Evolutionary conservation across 2,113 vertebrate genomes (phyloP).

Genomic region (Oceanites oceanicus): DNA sequence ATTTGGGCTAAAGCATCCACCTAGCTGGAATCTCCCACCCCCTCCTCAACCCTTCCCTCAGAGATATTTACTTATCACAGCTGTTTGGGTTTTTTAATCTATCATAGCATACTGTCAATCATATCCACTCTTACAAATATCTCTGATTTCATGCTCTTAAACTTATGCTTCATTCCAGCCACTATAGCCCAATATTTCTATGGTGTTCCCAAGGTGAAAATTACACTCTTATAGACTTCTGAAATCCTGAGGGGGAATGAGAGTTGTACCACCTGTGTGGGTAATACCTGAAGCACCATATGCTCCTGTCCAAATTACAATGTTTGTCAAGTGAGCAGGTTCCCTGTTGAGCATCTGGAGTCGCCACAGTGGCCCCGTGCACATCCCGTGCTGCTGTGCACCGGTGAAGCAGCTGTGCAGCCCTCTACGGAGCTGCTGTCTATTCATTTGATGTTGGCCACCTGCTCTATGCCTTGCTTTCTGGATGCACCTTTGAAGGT

Average conservation of each 20-base stretch:
- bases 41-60: background rate
- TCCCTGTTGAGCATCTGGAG: background rate
- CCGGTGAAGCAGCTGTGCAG: background rate
- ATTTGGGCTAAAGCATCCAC: background rate
- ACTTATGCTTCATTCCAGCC: background rate
- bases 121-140: background rate
- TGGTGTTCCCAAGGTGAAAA: background rate
- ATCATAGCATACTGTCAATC: background rate
- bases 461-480: background rate
- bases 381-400: accelerated
- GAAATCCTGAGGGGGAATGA: background rate
- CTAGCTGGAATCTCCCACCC: background rate
- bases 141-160: background rate
- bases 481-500: background rate
- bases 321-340: background rate
- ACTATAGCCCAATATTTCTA: background rate
- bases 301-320: background rate
- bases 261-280: background rate
- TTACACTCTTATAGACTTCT: background rate
- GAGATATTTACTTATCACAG: background rate
- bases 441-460: background rate
- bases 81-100: background rate
- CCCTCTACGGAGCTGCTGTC: background rate
- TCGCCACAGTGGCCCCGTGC: accelerated
- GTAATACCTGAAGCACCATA: background rate